Evolutionary conservation across 1,140 invertebrate species (phyloP), one percentile per base, ranked within the genome.

Genomic region (Cardiocondyla obscurior): DNA sequence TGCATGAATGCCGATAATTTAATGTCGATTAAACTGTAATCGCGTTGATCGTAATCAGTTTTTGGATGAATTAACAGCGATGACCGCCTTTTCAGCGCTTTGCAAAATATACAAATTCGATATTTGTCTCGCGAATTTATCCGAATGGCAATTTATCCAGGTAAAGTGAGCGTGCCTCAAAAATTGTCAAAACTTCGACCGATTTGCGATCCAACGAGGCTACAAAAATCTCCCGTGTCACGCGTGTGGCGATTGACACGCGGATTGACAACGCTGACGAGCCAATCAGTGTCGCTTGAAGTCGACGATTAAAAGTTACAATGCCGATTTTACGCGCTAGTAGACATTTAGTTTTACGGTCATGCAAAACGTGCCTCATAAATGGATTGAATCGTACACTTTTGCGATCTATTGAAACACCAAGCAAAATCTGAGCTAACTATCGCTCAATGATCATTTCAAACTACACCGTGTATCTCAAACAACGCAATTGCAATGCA

Each of bases 11-110:
- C 62, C 33, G 62, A 79, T 79, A 79, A 79, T 79, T 69, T 79
- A 53, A 67, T 79, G 74, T 69, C 46, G 74, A 79, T 79, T 79
- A 79, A n/a, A 77, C 74, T 39, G 60, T 67, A 77, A 79, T 79
- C 46, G 46, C 62, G 8, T 62, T 46, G 64, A 69, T 79, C 74
- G 74, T 69, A 79, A 79, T 79, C 62, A 79, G 33, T 69, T 79
- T 69, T 53, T 49, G 74, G 62, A 79, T 53, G 74, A 79, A 79
- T 79, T 79, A 79, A 79, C 62, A 69, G 36, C 62, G 74, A 69
- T 79, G 46, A 69, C 62, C 49, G 33, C 62, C 62, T 79, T 53
- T 79, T 79, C 74, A 79, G 19, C 51, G 64, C 33, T 46, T 39
- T 4, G 74, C 46, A 46, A 69, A 79, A 79, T 79, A 69, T 79